Evolutionary conservation across 92 coral and sea anemone species (phyloP), one percentile per base, ranked within the genome.

Genomic region (Porites divaricata): DNA sequence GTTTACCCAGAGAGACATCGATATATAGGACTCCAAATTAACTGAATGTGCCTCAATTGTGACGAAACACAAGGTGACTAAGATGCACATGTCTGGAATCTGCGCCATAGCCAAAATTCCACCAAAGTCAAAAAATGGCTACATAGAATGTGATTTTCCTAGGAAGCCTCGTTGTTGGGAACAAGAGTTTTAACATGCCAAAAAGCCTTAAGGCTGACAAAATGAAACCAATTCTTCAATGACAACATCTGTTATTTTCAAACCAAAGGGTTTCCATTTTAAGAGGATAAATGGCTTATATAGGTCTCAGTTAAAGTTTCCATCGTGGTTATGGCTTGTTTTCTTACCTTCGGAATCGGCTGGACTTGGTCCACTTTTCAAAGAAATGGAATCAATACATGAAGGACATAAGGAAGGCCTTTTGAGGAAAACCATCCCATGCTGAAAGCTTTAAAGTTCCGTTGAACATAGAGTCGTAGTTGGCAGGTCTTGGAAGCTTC

Each of bases 391-490:
- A 25, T 8, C n/a, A 24, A 12, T 54, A 25, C n/a, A 12, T 7
- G 50, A 54, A 8, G 28, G 21, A n/a, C n/a, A n/a, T n/a, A n/a
- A n/a, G n/a, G n/a, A n/a, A n/a, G n/a, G n/a, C n/a, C n/a, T 20
- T 41, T 22, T 16, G 24, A 14, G 19, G 53, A 72, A 4, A 8
- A 1, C 12, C 13, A 54, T 20, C 23, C 58, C 35, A 7, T 19
- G 22, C 22, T 17, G 19, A 13, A 19, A 24, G 23, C 23, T 21
- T 82, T 79, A 82, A 82, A 82, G 86, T 25, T 82, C 86, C 65
- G 86, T 82, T 14, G 86, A 82, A 61, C 86, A 82, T 9, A 82
- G 63, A 15, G 79, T 82, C 21, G 86, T 82, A 23, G 86, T 70
- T 11, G 79, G 86, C 49, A 82, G 51, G 8, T 82, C 86, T 64